phyloP scores from a whole-genome alignment of 53 echinoderm and acorn worm genomes.

The Holothuria leucospilota region DNA sequence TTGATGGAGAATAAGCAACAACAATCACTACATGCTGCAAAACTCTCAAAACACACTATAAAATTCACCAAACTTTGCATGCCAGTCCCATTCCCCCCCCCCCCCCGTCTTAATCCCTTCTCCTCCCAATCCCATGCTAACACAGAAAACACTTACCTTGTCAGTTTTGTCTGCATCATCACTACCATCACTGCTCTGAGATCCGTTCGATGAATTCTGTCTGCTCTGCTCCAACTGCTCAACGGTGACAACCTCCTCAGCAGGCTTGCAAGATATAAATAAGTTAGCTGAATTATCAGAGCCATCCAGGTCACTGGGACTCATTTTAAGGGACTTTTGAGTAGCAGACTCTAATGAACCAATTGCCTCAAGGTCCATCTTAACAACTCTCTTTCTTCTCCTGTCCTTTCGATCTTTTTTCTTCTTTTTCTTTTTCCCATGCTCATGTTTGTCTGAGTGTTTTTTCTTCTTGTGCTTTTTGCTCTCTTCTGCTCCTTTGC shows the following conservation, averaged over 20 bases:
- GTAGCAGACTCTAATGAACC: slow-evolving; percentile 96
- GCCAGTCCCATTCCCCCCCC: no score
- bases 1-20: no score
- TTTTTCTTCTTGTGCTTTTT: slow-evolving; percentile 58
- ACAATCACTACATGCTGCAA: no score
- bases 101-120: no score
- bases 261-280: slow-evolving; percentile 65
- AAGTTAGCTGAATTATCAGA: slow-evolving; percentile 84
- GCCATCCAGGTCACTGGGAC: slow-evolving; percentile 77
- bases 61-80: no score
- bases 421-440: slow-evolving; percentile 59
- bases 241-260: slow-evolving; percentile 87
- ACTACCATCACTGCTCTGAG: slow-evolving; percentile 39
- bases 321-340: slow-evolving; percentile 91
- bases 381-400: slow-evolving; percentile 63
- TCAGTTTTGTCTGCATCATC: background rate
- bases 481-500: background rate
- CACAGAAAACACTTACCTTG: background rate
- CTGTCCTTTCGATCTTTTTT: slow-evolving; percentile 57
- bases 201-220: slow-evolving; percentile 44
- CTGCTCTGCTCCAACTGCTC: slow-evolving; percentile 83
- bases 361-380: slow-evolving; percentile 83
- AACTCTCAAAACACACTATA: no score
- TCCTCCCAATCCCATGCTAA: background rate
- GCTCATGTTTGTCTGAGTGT: slow-evolving; percentile 49